phyloP scores from a whole-genome alignment of 2,797 vertebrate species.

The Muscicapa striata region DNA sequence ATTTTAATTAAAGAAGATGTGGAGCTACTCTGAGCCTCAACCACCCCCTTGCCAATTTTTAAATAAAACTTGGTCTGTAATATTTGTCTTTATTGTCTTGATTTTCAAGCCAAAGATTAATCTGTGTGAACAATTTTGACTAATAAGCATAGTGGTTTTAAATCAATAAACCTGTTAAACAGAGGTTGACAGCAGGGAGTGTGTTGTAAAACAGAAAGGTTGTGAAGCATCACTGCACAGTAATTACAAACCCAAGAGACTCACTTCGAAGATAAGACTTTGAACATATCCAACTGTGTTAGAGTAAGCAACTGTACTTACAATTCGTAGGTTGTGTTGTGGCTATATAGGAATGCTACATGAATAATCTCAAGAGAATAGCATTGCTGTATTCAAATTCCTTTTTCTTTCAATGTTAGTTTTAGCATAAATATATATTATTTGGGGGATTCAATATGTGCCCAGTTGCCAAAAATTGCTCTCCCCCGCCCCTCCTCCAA shows the following conservation, averaged over 20 bases:
- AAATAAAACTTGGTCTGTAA: not conserved
- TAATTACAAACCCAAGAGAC: not conserved
- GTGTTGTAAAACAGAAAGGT: not conserved
- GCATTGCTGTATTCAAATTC: not conserved
- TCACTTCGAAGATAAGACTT: not conserved
- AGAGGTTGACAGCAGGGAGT: not conserved
- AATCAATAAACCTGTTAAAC: not conserved
- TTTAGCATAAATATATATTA: not conserved
- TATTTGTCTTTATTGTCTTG: not conserved
- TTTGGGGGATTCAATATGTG: not conserved
- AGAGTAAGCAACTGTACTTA: not conserved
- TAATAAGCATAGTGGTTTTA: not conserved
- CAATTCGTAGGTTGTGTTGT: not conserved
- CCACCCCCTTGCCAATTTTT: not conserved
- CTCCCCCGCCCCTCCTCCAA: not conserved
- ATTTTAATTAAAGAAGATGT: not conserved
- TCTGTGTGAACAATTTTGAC: not conserved
- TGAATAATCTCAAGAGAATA: not conserved
- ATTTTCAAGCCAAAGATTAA: not conserved
- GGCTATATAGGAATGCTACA: not conserved
- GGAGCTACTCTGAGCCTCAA: not conserved
- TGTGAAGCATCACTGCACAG: not conserved
- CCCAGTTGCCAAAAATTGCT: not conserved
- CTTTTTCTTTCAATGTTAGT: not conserved
- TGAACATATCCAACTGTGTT: not conserved